Evolutionary conservation across 2,113 vertebrate genomes (phyloP).

Genomic region (Odobenus rosmarus): DNA sequence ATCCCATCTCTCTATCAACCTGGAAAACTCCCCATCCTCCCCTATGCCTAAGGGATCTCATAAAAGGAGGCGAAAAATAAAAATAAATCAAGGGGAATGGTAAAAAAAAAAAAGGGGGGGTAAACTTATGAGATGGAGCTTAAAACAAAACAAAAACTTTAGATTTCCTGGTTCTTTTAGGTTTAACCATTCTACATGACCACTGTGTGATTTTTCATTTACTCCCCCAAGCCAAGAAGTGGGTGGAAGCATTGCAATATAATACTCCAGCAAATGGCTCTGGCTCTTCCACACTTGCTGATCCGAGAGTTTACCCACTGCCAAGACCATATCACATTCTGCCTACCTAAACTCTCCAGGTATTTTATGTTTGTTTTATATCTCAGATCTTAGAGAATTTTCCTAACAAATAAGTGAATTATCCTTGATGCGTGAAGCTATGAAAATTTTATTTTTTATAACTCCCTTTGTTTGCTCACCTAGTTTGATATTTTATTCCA

Average conservation of each 20-base stretch:
- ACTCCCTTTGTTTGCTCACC: background rate
- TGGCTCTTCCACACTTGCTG: background rate
- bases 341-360: slow-evolving; percentile 17
- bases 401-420: background rate
- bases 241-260: accelerated
- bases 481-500: background rate
- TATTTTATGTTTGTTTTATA: background rate
- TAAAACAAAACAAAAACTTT: accelerated
- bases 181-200: no score
- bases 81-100: background rate
- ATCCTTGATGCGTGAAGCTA: background rate
- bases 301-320: background rate
- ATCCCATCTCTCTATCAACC: background rate
- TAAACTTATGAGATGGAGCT: accelerated
- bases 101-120: background rate
- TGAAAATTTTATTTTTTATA: background rate
- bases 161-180: background rate
- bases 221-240: background rate
- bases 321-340: slow-evolving; percentile 39
- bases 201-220: accelerated
- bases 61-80: background rate
- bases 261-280: accelerated
- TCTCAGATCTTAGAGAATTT: background rate
- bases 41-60: background rate
- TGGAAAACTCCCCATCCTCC: background rate